Evolutionary conservation across 2,113 vertebrate species (phyloP).

Genomic region (Leucopternis melanops): DNA sequence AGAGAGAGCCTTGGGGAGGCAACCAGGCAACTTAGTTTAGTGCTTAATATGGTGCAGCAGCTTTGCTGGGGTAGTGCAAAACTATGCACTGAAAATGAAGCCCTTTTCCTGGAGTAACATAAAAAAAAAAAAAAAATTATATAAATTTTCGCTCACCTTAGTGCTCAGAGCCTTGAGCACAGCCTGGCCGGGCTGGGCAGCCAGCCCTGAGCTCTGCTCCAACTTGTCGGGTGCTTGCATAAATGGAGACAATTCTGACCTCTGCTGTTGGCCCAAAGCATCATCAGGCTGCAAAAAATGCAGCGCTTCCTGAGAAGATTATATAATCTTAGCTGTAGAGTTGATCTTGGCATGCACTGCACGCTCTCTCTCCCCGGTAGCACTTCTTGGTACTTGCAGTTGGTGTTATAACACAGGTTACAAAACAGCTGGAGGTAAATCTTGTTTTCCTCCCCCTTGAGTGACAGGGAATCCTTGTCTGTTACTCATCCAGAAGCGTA

Average conservation of each 20-base stretch:
- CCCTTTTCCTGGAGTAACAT: not conserved
- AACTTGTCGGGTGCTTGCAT: not conserved
- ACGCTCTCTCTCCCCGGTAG: not conserved
- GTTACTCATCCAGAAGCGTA: not conserved
- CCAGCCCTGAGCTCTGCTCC: not conserved
- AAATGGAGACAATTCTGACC: constrained; percentile 30
- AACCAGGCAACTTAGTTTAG: not conserved
- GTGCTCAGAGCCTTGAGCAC: not conserved
- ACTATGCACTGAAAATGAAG: not conserved
- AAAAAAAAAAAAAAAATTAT: not conserved
- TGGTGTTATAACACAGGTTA: constrained; percentile 27
- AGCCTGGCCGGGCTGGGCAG: not conserved
- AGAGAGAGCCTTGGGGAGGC: not conserved
- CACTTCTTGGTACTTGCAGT: not conserved
- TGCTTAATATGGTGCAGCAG: not conserved
- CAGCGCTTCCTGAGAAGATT: not conserved
- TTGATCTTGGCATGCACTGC: not conserved
- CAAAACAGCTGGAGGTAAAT: not conserved
- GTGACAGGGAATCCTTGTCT: not conserved
- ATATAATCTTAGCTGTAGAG: not conserved
- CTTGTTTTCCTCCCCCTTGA: not conserved
- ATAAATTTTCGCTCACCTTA: not conserved
- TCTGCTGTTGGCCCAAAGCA: constrained; percentile 25
- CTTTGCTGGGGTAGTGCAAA: not conserved
- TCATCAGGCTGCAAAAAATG: not conserved